Evolutionary conservation across 23 tunicate species (phyloP).

Genomic region (Corella eumyota): DNA sequence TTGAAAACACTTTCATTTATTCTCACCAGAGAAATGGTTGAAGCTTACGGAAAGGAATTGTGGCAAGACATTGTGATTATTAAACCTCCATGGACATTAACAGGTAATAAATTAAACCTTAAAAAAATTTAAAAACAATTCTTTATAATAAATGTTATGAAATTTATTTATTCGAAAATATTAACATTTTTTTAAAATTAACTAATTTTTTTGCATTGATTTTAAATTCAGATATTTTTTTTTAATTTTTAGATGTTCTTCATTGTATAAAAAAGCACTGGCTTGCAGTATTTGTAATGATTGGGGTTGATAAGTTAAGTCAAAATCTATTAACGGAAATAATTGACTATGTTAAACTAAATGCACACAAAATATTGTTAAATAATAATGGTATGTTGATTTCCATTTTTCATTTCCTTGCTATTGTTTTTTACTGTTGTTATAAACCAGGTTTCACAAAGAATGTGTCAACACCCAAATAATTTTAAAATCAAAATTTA

Average conservation of each 20-base stretch:
- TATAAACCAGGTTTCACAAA: too few relatives aligned
- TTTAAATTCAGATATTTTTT: background rate
- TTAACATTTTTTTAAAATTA: background rate
- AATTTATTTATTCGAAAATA: too few relatives aligned
- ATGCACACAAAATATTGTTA: background rate
- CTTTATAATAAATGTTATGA: too few relatives aligned
- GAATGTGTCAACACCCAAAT: too few relatives aligned
- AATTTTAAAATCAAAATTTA: too few relatives aligned
- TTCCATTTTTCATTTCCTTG: background rate
- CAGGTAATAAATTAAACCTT: too few relatives aligned
- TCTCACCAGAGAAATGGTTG: conserved; percentile 23
- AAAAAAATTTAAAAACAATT: too few relatives aligned
- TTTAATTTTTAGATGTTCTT: conserved; percentile 25
- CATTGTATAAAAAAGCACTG: conserved; percentile 46
- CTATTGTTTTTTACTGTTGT: background rate
- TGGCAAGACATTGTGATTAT: conserved; percentile 32
- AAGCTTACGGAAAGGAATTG: conserved; percentile 28
- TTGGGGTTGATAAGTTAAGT: conserved; percentile 11
- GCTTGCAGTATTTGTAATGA: conserved; percentile 35
- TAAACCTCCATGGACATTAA: conserved; percentile 51
- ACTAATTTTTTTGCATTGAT: background rate
- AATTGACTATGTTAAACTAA: background rate
- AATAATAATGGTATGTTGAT: background rate
- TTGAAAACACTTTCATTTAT: conserved; percentile 5
- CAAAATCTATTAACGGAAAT: conserved; percentile 1